Evolutionary conservation across 1,140 invertebrate genomes (phyloP).

Genomic region (Archivesica marissinica): DNA sequence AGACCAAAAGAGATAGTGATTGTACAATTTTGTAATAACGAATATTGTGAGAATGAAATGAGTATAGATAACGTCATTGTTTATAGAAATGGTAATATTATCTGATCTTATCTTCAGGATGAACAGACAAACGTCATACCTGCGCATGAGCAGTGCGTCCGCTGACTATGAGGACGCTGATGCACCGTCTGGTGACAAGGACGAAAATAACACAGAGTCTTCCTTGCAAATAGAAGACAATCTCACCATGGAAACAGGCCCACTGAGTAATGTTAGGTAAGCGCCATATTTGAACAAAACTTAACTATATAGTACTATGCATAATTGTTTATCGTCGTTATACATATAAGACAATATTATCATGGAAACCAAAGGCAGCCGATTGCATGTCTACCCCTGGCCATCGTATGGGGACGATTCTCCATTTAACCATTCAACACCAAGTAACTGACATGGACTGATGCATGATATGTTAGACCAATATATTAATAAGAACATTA

Average conservation of each 20-base stretch:
- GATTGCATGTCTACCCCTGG: too few species aligned
- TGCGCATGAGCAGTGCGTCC: constrained; percentile 75
- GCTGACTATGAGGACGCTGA: constrained; percentile 50
- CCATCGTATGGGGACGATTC: too few species aligned
- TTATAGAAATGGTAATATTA: not conserved
- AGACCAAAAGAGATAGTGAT: too few species aligned
- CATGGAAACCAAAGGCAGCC: not conserved
- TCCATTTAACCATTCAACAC: too few species aligned
- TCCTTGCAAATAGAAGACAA: constrained; percentile 42
- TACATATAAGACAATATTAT: not conserved
- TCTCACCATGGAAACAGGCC: constrained; percentile 74
- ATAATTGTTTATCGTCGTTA: not conserved
- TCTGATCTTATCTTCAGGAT: constrained; percentile 46
- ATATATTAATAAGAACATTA: too few species aligned
- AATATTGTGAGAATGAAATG: too few species aligned
- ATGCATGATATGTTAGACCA: too few species aligned
- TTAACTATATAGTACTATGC: not conserved
- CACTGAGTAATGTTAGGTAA: constrained; percentile 78
- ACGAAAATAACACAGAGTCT: not conserved
- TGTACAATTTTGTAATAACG: too few species aligned
- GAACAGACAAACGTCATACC: constrained; percentile 72
- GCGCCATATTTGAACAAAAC: not conserved
- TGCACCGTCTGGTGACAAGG: not conserved
- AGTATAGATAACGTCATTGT: too few species aligned
- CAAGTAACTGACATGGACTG: too few species aligned